phyloP scores from a whole-genome alignment of 2,797 vertebrate genomes.

The Hylomyscus alleni region DNA sequence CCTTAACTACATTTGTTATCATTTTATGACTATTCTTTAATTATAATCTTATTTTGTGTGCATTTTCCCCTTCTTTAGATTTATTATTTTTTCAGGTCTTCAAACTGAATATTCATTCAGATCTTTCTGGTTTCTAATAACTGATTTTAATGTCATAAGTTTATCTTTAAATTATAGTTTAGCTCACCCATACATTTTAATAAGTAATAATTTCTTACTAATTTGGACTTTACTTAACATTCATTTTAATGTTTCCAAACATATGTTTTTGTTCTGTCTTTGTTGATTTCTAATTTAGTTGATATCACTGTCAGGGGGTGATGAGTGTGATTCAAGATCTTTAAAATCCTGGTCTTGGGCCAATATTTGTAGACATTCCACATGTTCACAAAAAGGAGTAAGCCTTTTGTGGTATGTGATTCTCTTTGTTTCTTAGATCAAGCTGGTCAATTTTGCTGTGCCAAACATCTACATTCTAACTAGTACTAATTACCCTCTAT shows the following conservation, averaged over 20 bases:
- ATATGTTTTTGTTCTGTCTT: conserved; percentile 2
- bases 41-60: neutral
- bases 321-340: conserved; percentile 36
- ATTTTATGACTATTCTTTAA: conserved; percentile 4
- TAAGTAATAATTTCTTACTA: conserved; percentile 38
- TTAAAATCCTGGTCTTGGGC: conserved; percentile 31
- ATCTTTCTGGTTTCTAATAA: conserved; percentile 36
- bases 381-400: conserved; percentile 8
- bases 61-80: neutral
- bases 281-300: conserved; percentile 42
- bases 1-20: neutral
- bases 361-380: conserved; percentile 44
- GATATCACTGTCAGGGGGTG: neutral
- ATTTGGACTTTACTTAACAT: conserved; percentile 11
- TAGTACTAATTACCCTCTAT: neutral
- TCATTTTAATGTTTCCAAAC: conserved; percentile 44
- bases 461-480: conserved; percentile 48
- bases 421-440: conserved; percentile 38
- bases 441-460: conserved; percentile 50
- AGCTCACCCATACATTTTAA: conserved; percentile 50
- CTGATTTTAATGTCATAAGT: conserved; percentile 34
- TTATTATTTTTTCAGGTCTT: conserved; percentile 5
- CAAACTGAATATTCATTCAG: conserved; percentile 6
- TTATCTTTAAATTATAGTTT: conserved; percentile 20
- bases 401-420: conserved; percentile 23